Base-by-base conservation (phyloP, 2,888 invertebrate genomes). In the Eurois occulta region DNA sequence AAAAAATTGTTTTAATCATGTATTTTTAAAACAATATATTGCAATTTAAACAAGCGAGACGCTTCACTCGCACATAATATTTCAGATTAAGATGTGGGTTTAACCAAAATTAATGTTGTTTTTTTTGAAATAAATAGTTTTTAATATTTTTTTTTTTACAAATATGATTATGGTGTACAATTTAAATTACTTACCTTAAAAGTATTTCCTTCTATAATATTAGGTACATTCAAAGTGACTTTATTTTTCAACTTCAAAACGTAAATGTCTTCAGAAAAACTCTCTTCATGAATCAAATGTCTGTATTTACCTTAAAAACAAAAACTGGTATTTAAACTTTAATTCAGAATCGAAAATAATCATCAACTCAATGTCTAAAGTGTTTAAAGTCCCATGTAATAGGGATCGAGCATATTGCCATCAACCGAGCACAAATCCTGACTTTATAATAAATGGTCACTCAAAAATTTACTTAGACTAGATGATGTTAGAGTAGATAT, bases 111-210 rank as follows among this genome's bases (percentile, higher is more conserved):
- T n/a, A n/a, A n/a, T n/a, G n/a, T n/a, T n/a, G n/a, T n/a, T n/a
- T n/a, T n/a, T n/a, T n/a, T n/a, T n/a, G n/a, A n/a, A n/a, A n/a
- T n/a, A n/a, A n/a, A n/a, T n/a, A n/a, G n/a, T n/a, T n/a, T n/a
- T n/a, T n/a, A n/a, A n/a, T n/a, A n/a, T n/a, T n/a, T n/a, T n/a
- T n/a, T n/a, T n/a, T n/a, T n/a, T n/a, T n/a, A n/a, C n/a, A n/a
- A n/a, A n/a, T n/a, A n/a, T 1, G 0, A 52, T 52, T n/a, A n/a
- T 4, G 4, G n/a, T 52, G 52, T n/a, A n/a, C 24, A 52, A 52
- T 52, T 52, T 1, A 5, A 69, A 8, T 74, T 80, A 88, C 88
- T 74, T 80, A 88, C 88, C 85, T 88, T 88, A 41, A 82, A 85
- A 60, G 46, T 70, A 18, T 35, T 80, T 0, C 82, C 85, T 10